Evolutionary conservation across 2,113 vertebrate genomes (phyloP).

Genomic region (Cebidichthys violaceus): DNA sequence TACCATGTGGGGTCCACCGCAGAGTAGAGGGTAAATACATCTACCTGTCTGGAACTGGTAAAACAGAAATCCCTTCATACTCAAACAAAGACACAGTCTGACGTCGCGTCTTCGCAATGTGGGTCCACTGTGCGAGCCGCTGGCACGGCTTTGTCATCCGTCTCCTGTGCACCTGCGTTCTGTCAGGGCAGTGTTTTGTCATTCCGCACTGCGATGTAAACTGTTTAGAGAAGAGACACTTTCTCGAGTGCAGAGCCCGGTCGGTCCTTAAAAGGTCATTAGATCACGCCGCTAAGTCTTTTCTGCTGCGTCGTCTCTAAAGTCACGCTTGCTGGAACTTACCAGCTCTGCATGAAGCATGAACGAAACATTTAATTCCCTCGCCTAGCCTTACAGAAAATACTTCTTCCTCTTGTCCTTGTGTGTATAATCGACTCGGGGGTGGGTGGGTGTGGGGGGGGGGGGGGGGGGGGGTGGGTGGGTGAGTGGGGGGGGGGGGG

Average conservation of each 20-base stretch:
- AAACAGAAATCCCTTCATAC: background rate
- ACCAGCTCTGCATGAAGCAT: background rate
- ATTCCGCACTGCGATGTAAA: conserved; percentile 71
- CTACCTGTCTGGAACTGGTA: background rate
- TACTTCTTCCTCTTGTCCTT: background rate
- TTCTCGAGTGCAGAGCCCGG: conserved; percentile 58
- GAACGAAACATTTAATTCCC: background rate
- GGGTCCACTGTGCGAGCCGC: background rate
- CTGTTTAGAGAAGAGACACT: conserved; percentile 79
- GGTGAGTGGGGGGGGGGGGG: too few species aligned
- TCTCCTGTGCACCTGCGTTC: conserved; percentile 53
- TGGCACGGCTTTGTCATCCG: conserved; percentile 12
- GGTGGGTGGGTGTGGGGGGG: too few species aligned
- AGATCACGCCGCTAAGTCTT: conserved; percentile 40
- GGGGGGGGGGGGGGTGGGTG: background rate
- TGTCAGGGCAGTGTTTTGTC: conserved; percentile 59
- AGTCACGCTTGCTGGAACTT: conserved; percentile 60
- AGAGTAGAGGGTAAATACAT: background rate
- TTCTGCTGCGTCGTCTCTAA: conserved; percentile 44
- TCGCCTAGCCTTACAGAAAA: background rate
- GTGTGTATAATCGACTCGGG: background rate
- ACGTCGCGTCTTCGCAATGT: too few species aligned
- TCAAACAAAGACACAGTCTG: background rate
- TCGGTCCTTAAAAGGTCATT: conserved; percentile 83
- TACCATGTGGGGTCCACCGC: background rate